Percentiles rank a stretch among this genome's conserved stretches.
phyloP scores from a whole-genome alignment of 2,797 vertebrate species.

The Paedocypris micromegethes region DNA sequence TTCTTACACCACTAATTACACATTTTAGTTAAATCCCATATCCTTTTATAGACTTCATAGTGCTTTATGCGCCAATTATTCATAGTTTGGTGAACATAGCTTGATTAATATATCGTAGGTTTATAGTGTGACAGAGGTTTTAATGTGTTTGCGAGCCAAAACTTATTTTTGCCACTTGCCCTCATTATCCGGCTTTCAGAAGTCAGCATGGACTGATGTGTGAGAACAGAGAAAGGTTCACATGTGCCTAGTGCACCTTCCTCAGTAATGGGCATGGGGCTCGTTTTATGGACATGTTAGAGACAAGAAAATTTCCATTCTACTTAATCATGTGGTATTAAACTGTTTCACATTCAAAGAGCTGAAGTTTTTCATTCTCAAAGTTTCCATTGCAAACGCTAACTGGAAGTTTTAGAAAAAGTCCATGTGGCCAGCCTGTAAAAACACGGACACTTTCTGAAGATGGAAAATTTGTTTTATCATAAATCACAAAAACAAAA shows the following conservation, averaged over 20 bases:
- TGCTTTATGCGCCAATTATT: conserved; percentile 18
- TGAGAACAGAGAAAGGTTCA: conserved; percentile 6
- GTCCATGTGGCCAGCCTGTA: neutral
- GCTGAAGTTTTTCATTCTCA: conserved; percentile 16
- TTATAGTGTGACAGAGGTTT: conserved; percentile 8
- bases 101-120: conserved; percentile 6
- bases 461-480: no score
- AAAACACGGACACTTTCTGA: no score
- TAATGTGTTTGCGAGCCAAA: conserved; percentile 10
- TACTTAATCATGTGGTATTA: conserved; percentile 9
- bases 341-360: conserved; percentile 10
- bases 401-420: conserved; percentile 15
- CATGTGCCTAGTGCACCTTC: conserved; percentile 7
- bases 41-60: conserved; percentile 10
- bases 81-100: conserved; percentile 14
- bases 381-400: conserved; percentile 17
- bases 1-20: conserved; percentile 6
- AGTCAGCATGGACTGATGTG: neutral
- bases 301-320: conserved; percentile 17
- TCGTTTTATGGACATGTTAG: conserved; percentile 17
- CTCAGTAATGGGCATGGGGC: conserved; percentile 12
- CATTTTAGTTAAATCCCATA: neutral
- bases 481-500: no score
- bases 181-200: conserved; percentile 19
- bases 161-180: conserved; percentile 1